Percentiles rank a stretch among this genome's conserved stretches.
Evolutionary conservation across 2,797 vertebrate species (phyloP).

Genomic region (Pitangus sulphuratus): DNA sequence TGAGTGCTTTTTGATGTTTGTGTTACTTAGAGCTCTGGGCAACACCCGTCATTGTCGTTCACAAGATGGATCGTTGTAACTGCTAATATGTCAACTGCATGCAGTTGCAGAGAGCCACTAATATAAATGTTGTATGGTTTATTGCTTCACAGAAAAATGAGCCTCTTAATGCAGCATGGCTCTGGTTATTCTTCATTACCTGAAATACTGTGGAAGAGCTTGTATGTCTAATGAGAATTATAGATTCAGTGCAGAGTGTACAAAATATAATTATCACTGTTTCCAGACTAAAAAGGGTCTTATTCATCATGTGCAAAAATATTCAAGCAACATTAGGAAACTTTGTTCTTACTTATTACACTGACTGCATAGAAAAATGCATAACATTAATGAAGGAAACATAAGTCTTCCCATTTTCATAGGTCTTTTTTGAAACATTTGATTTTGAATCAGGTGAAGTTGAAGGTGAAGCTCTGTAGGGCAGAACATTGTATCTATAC

Average conservation of each 20-base stretch:
- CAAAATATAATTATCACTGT: constrained; percentile 40
- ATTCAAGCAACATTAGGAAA: constrained; percentile 20
- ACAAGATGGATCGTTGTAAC: constrained; percentile 20
- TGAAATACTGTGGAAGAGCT: constrained; percentile 29
- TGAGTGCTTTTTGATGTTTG: constrained; percentile 39
- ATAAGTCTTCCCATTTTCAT: not conserved
- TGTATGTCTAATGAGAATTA: constrained; percentile 48
- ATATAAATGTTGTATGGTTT: constrained; percentile 50
- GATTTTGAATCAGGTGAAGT: not conserved
- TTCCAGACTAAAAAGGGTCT: constrained; percentile 38
- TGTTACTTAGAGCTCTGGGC: not conserved
- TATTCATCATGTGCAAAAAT: constrained; percentile 44
- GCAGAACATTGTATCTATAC: not conserved
- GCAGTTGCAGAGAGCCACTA: constrained; percentile 35
- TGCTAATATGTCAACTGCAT: not conserved
- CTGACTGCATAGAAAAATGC: not conserved
- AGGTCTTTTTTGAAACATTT: not conserved
- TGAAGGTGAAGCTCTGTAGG: not conserved
- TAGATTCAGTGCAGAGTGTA: constrained; percentile 16
- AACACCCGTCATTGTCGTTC: not conserved
- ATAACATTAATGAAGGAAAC: not conserved
- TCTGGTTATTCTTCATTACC: constrained; percentile 49
- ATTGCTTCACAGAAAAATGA: constrained; percentile 65
- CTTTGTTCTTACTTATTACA: not conserved
- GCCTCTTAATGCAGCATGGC: not conserved